Base-by-base conservation (phyloP, 2,797 vertebrate genomes). In the Adrianichthys oophorus region DNA sequence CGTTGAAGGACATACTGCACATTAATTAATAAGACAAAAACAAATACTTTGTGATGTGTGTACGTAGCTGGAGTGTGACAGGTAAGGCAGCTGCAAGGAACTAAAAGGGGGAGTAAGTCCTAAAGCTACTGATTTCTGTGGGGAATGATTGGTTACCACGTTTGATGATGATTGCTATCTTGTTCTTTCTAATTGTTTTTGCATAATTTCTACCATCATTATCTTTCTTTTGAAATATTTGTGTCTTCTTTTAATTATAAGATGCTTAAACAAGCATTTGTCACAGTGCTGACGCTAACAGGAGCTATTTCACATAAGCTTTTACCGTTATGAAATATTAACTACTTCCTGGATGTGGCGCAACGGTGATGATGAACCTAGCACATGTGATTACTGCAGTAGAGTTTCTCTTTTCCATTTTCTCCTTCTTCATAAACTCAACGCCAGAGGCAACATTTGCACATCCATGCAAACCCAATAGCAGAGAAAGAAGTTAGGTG, bases 321-420 rank as follows among this genome's bases (percentile, higher is more conserved):
- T 84, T 85, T 84, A 82, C 70, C 68, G 62, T 65, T 45, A 80
- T 87, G 59, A 85, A 87, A 81, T 81, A 86, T 85, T 85, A 70
- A 89, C 26, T 37, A 37, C 12, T 37, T 37, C 32, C 32, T 37
- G 32, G 32, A 37, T 37, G 32, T 37, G 32, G 32, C 32, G 32
- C 10, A 62, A 58, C 45, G 24, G 23, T 45, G 17, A n/a, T 6
- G n/a, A 19, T 68, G 49, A 63, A 52, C 40, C 37, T 41, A 37
- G 17, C 5, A 2, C 56, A 47, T 21, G 41, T 41, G 37, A 48
- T n/a, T 46, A 41, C 55, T 29, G 26, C 26, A 29, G 26, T 29
- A 29, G 26, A 37, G 16, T 1, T 47, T 14, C 40, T 62, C 14
- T 49, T 44, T 41, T 24, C 15, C 16, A 52, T 40, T 50, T 19